A percentile compares a stretch with the other conserved stretches of the same genome.
phyloP scores from a whole-genome alignment of 2,888 invertebrate genomes.

The Leptura quadrifasciata region DNA sequence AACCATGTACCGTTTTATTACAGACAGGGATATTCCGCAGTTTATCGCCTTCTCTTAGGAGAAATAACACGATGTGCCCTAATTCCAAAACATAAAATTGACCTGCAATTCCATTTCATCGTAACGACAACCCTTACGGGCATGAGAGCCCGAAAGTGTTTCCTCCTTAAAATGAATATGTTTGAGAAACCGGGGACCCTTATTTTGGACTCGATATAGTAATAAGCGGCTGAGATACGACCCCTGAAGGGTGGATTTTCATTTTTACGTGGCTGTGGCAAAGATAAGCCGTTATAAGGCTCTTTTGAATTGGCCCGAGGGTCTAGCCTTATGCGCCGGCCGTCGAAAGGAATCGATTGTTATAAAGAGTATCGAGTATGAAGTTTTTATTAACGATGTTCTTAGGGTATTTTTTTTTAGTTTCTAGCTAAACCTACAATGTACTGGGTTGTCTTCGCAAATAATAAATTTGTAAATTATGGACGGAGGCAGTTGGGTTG shows the following conservation, averaged over 20 bases:
- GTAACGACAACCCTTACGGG: slow-evolving; percentile 5
- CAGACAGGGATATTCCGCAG: neutral
- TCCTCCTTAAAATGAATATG: slow-evolving; percentile 15
- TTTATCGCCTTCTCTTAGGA: neutral
- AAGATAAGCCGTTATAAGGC: neutral
- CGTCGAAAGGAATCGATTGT: neutral
- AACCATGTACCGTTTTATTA: neutral
- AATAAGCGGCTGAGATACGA: slow-evolving; percentile 5
- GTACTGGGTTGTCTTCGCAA: too few species aligned
- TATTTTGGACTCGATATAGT: slow-evolving; percentile 8
- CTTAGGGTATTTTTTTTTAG: neutral
- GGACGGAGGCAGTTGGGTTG: too few species aligned
- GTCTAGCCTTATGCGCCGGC: neutral
- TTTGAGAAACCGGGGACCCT: slow-evolving; percentile 16
- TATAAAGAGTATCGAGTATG: neutral
- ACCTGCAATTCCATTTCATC: slow-evolving; percentile 4
- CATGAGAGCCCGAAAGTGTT: neutral
- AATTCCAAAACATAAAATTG: neutral
- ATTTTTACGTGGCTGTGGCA: slow-evolving; percentile 4
- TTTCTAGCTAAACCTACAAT: too few species aligned
- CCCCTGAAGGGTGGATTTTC: slow-evolving; percentile 18
- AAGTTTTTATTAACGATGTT: neutral
- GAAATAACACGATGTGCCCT: neutral
- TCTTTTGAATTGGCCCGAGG: slow-evolving; percentile 7
- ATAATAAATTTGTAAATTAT: too few species aligned